These are phyloP conservation scores for Lithophane semibrunnea DNA, from an alignment of 2,888 invertebrate genomes.

Conservation along the genomic window DNA sequence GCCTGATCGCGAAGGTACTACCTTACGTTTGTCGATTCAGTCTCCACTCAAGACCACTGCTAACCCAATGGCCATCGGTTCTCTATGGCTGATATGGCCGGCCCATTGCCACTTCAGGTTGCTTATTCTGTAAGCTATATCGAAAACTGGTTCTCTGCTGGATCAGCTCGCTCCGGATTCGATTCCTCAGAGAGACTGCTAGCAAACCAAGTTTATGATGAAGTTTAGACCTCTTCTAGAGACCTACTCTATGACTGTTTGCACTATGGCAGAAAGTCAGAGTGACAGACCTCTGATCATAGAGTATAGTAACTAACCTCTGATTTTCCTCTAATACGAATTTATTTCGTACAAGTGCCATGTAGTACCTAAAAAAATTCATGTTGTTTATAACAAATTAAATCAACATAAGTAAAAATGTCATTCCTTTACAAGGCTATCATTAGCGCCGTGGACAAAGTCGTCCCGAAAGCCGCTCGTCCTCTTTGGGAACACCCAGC, in stretches of 20 bases:
- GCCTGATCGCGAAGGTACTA: not conserved
- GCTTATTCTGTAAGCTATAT: not conserved
- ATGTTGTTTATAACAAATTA: slow-evolving; percentile 5
- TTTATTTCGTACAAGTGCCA: slow-evolving; percentile 1
- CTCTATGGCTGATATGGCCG: not conserved
- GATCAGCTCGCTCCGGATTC: not conserved
- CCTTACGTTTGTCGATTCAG: not conserved
- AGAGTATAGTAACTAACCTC: no score
- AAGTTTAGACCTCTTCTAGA: not conserved
- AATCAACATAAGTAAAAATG: slow-evolving; percentile 79
- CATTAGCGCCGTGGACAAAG: slow-evolving; percentile 92
- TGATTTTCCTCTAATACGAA: no score
- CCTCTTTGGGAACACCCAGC: slow-evolving; percentile 99
- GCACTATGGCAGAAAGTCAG: slow-evolving; percentile 7
- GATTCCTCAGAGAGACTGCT: not conserved
- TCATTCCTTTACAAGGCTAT: slow-evolving; percentile 91
- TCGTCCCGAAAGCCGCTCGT: slow-evolving; percentile 94
- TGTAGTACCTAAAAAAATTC: slow-evolving; percentile 7
- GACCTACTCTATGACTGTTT: not conserved
- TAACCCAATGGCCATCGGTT: not conserved
- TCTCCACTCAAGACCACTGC: not conserved
- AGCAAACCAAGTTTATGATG: not conserved
- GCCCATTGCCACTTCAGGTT: not conserved
- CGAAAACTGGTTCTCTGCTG: not conserved
- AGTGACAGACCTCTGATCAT: not conserved